These are phyloP conservation scores for Odontomachus brunneus DNA, from an alignment of 1,140 invertebrate species.

Conservation along the genomic window DNA sequence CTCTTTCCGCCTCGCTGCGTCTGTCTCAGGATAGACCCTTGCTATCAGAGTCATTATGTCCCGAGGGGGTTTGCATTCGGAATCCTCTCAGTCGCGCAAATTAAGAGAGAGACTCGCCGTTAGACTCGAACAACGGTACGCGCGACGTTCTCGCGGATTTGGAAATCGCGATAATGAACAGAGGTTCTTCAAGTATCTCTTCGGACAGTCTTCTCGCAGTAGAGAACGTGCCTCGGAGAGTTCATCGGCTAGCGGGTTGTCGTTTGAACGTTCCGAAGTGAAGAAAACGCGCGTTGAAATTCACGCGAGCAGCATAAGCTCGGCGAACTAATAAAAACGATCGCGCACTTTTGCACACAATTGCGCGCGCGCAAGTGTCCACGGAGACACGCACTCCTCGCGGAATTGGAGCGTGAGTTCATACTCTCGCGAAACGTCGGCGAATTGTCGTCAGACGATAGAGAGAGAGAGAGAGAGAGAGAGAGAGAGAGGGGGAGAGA, in stretches of 20 bases:
- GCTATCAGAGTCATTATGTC: constrained; percentile 36
- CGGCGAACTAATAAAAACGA: neutral
- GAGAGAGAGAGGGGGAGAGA: constrained; percentile 60
- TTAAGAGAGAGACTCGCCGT: constrained; percentile 47
- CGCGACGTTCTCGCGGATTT: constrained; percentile 51
- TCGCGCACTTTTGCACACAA: constrained; percentile 41
- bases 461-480: neutral
- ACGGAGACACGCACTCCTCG: constrained; percentile 3
- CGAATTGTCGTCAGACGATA: constrained; percentile 64
- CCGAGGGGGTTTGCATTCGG: constrained; percentile 19
- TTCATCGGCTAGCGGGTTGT: too few relatives aligned
- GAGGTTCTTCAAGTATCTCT: neutral
- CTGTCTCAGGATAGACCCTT: constrained; percentile 14
- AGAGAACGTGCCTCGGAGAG: neutral
- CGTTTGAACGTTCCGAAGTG: neutral
- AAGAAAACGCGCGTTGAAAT: neutral
- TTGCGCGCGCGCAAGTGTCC: constrained; percentile 3
- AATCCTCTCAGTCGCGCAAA: constrained; percentile 47
- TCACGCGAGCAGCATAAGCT: too few relatives aligned
- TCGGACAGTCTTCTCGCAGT: neutral
- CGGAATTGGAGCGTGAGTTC: neutral
- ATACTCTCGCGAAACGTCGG: constrained; percentile 32
- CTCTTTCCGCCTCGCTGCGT: constrained; percentile 31
- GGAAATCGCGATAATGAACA: constrained; percentile 10
- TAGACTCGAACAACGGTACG: constrained; percentile 49